Percentiles rank a stretch among this genome's conserved stretches.
Conservation (phyloP, 2,888 invertebrate genomes). For the Caenorhabditis doughertyi region DNA sequence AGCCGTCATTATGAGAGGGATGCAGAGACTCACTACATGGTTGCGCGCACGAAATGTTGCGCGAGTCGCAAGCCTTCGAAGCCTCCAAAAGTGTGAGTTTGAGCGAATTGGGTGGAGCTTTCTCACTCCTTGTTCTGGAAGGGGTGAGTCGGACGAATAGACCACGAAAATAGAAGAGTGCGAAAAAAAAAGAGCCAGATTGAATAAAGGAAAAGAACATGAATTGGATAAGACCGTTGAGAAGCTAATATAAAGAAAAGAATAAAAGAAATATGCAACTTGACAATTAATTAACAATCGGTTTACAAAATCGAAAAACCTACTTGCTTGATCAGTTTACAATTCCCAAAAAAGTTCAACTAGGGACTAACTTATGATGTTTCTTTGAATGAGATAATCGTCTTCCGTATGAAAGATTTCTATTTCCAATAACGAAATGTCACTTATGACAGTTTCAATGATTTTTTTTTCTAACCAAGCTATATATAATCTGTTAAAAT, state of each 20-base stretch:
- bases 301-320: no score
- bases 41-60: slow-evolving; percentile 57
- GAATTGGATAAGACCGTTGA: neutral
- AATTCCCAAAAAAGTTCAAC: no score
- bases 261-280: no score
- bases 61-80: slow-evolving; percentile 49
- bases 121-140: slow-evolving; percentile 46
- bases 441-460: no score
- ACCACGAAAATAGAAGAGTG: slow-evolving; percentile 11
- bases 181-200: slow-evolving; percentile 5
- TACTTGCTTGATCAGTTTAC: no score
- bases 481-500: no score
- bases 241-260: neutral
- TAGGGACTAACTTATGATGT: no score
- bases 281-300: no score
- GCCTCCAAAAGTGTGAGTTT: slow-evolving; percentile 59
- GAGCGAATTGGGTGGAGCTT: slow-evolving; percentile 56
- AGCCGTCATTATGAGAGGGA: slow-evolving; percentile 29
- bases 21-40: slow-evolving; percentile 49
- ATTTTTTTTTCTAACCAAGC: no score
- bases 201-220: neutral
- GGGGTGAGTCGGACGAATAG: slow-evolving; percentile 28
- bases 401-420: no score
- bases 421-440: no score
- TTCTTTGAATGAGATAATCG: no score